Conservation (phyloP, 2,888 invertebrate genomes). For the Sacculina carcini region DNA sequence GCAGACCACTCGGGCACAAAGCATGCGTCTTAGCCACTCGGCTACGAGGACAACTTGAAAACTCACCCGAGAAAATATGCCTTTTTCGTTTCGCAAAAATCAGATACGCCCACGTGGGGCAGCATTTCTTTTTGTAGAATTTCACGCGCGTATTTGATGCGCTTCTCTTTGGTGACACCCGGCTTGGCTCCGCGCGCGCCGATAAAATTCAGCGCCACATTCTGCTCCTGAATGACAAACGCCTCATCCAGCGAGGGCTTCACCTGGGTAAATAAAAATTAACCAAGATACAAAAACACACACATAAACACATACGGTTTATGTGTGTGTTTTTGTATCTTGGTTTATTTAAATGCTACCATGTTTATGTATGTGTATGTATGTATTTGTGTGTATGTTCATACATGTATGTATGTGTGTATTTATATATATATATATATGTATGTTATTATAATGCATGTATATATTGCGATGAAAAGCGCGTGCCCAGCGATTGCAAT, state of each 20-base stretch:
- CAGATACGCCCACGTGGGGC: slow-evolving; percentile 96
- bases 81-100: slow-evolving; percentile 98
- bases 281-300: not conserved
- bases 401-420: too few species aligned
- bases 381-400: too few species aligned
- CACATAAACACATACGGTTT: too few species aligned
- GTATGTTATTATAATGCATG: too few species aligned
- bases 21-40: not conserved
- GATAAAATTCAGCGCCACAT: slow-evolving; percentile 93
- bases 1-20: too few species aligned
- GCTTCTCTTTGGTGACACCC: slow-evolving; percentile 93
- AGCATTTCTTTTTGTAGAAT: slow-evolving; percentile 99
- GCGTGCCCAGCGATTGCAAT: too few species aligned
- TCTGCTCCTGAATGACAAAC: slow-evolving; percentile 97
- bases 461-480: too few species aligned
- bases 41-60: too few species aligned
- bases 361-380: too few species aligned
- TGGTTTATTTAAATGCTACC: slow-evolving; percentile 4
- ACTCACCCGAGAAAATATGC: slow-evolving; percentile 70
- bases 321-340: not conserved
- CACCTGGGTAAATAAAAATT: slow-evolving; percentile 22
- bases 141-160: slow-evolving; percentile 97
- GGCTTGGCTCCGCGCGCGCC: slow-evolving; percentile 90
- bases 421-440: too few species aligned
- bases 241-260: slow-evolving; percentile 98